Conservation (phyloP, 2,113 vertebrate species). For the Bos indicus region DNA sequence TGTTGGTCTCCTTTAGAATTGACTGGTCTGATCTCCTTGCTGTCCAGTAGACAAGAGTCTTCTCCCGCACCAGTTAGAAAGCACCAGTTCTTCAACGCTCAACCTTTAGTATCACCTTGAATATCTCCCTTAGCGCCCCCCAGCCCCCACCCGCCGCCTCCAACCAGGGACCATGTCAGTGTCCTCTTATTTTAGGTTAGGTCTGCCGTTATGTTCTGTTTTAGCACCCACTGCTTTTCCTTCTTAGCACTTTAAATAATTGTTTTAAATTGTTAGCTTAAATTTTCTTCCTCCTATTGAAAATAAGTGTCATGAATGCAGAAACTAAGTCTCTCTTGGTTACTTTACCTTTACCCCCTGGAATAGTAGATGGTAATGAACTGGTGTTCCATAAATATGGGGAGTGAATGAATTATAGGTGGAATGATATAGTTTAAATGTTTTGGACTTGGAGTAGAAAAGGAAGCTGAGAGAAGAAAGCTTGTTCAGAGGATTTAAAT, state of each 20-base stretch:
- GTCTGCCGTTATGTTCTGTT: not conserved
- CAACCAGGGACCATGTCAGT: not conserved
- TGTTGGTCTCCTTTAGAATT: not conserved
- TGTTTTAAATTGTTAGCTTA: not conserved
- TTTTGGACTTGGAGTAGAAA: not conserved
- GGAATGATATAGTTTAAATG: not conserved
- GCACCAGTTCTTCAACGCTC: not conserved
- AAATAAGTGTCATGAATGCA: not conserved
- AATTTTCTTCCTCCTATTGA: not conserved
- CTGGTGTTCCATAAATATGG: not conserved
- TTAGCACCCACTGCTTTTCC: not conserved
- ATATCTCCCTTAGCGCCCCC: not conserved
- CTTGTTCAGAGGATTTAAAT: not conserved
- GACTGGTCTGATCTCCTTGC: not conserved
- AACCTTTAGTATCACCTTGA: not conserved
- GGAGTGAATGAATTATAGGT: not conserved
- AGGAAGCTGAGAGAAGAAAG: not conserved
- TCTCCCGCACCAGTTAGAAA: not conserved
- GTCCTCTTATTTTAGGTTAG: not conserved
- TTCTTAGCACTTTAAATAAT: not conserved
- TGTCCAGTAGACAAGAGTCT: not conserved
- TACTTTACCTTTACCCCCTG: not conserved
- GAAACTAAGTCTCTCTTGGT: not conserved
- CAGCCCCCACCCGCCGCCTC: accelerated
- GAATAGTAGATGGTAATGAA: not conserved